Percentiles rank a stretch among this genome's conserved stretches.
Evolutionary conservation across 2,797 vertebrate species (phyloP).

Genomic region (Prunella strophiata): DNA sequence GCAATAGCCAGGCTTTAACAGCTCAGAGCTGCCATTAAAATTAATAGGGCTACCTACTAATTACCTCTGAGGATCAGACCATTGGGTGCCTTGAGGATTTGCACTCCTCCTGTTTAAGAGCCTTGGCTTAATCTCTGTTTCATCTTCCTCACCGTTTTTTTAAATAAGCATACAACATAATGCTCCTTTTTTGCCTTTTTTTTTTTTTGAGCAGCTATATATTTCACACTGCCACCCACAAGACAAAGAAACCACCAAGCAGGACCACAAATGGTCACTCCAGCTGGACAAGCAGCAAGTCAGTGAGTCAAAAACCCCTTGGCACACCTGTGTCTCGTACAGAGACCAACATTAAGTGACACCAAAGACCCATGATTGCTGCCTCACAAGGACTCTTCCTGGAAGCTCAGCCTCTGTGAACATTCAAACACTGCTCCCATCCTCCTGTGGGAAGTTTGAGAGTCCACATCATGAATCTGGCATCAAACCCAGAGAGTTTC

Average conservation of each 20-base stretch:
- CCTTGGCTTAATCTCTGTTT: background rate
- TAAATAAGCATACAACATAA: background rate
- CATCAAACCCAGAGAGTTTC: background rate
- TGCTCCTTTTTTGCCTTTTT: background rate
- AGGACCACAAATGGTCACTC: background rate
- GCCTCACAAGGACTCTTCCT: background rate
- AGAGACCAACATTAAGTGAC: background rate
- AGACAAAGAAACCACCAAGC: background rate
- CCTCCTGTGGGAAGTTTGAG: background rate
- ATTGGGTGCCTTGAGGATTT: slow-evolving; percentile 41
- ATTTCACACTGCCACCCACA: background rate
- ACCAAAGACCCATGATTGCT: accelerated
- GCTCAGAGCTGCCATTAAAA: slow-evolving; percentile 60
- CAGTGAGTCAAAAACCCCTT: background rate
- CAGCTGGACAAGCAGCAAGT: background rate
- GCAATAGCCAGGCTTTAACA: slow-evolving; percentile 43
- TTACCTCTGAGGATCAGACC: slow-evolving; percentile 54
- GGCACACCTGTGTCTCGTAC: accelerated
- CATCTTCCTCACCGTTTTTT: background rate
- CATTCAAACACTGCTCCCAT: background rate
- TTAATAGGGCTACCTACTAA: slow-evolving; percentile 63
- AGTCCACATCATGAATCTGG: background rate
- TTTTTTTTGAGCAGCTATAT: background rate
- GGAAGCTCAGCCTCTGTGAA: background rate
- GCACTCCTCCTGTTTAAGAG: background rate